phyloP scores from a whole-genome alignment of 2,797 vertebrate genomes.

The Botia almorhae region DNA sequence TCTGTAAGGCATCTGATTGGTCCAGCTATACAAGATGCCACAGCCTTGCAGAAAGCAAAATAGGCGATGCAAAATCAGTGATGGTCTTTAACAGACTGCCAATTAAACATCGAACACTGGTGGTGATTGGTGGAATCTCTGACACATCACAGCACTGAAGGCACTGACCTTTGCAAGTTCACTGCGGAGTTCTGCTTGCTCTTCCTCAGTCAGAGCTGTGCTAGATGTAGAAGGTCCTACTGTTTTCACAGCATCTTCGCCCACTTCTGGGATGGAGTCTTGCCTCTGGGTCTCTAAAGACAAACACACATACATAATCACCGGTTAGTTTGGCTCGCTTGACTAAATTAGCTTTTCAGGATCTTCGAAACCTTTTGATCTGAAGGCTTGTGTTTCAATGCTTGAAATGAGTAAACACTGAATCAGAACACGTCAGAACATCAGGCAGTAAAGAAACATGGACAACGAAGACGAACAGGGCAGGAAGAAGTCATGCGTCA shows the following conservation, averaged over 20 bases:
- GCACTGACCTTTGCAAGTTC: constrained; percentile 88
- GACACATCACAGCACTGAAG: background rate
- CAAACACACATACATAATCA: background rate
- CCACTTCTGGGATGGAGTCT: constrained; percentile 85
- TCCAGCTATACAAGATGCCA: background rate
- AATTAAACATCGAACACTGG: background rate
- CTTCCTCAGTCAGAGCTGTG: constrained; percentile 83
- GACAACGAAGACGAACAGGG: background rate
- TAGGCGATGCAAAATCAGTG: background rate
- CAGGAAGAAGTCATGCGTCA: constrained; percentile 8
- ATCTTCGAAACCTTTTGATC: background rate
- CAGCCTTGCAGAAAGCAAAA: background rate
- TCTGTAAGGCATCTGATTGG: no score
- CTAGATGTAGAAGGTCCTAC: constrained; percentile 63
- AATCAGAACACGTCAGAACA: background rate
- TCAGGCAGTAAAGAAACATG: constrained; percentile 2
- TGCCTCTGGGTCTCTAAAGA: constrained; percentile 80
- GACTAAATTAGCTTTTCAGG: background rate
- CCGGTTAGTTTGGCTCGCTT: background rate
- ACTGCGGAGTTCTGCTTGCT: constrained; percentile 85
- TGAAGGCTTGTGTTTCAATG: no score
- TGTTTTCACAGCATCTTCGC: constrained; percentile 84
- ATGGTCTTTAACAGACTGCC: no score
- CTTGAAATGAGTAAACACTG: no score
- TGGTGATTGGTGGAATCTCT: background rate